Evolutionary conservation across 1,140 invertebrate species (phyloP).

Genomic region (Himalopsyche phryganea): DNA sequence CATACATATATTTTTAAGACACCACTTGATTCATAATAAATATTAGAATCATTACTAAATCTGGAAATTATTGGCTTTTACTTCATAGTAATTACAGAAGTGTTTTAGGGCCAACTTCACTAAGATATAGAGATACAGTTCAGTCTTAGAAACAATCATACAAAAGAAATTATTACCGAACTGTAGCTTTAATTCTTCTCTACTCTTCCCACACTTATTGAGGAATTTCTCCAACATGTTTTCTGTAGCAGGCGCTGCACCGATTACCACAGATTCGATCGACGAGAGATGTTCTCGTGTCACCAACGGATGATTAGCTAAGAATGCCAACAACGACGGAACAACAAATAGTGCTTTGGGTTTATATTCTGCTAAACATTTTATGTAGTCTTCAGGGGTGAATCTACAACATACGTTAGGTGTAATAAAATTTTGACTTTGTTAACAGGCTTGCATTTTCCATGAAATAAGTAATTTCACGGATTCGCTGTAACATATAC

Average conservation of each 20-base stretch:
- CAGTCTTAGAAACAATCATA: no score
- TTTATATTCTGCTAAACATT: conserved; percentile 57
- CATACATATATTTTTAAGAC: no score
- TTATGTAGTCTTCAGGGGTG: conserved; percentile 62
- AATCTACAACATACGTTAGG: conserved; percentile 57
- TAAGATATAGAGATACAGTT: no score
- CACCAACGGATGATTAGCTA: conserved; percentile 61
- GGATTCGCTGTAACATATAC: no score
- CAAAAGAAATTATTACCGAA: conserved; percentile 56
- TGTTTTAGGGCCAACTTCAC: no score
- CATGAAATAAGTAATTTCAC: no score
- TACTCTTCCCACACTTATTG: conserved; percentile 52
- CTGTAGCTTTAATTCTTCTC: conserved; percentile 50
- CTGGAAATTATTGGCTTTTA: no score
- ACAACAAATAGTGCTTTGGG: conserved; percentile 64
- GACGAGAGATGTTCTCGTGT: conserved; percentile 58
- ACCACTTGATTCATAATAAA: no score
- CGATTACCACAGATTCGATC: conserved; percentile 58
- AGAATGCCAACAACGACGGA: conserved; percentile 63
- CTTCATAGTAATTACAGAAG: no score
- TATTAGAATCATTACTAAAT: no score
- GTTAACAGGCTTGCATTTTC: no score
- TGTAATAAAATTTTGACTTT: no score
- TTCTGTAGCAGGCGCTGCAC: conserved; percentile 63
- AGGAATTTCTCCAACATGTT: conserved; percentile 61